phyloP scores from a whole-genome alignment of 2,797 vertebrate genomes.

The Propithecus deckenii region DNA sequence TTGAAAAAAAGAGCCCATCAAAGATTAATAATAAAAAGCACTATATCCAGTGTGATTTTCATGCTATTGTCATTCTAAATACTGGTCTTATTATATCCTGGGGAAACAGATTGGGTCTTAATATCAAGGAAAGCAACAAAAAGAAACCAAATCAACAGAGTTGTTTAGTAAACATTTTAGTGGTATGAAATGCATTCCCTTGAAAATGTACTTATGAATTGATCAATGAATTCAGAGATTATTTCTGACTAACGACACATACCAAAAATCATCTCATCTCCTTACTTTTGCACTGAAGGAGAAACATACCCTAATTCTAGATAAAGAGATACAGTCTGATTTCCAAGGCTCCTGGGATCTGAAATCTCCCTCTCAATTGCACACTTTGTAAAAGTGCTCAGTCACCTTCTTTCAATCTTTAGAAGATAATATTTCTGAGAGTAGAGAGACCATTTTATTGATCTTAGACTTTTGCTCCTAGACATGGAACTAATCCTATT shows the following conservation, averaged over 20 bases:
- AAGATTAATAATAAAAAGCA: conserved; percentile 13
- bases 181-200: neutral
- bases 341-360: neutral
- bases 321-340: neutral
- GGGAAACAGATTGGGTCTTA: neutral
- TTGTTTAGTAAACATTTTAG: conserved; percentile 2
- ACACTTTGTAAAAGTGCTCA: neutral
- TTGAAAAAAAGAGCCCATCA: neutral
- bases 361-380: neutral
- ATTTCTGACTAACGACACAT: neutral
- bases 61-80: neutral
- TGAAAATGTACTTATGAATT: neutral
- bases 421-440: neutral
- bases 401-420: neutral
- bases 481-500: conserved; percentile 4
- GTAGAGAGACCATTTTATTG: neutral
- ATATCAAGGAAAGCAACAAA: neutral
- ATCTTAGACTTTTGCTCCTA: conserved; percentile 15
- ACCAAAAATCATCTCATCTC: neutral
- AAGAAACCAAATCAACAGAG: conserved; percentile 25
- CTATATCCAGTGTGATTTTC: neutral
- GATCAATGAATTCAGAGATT: neutral
- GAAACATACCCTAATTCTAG: neutral
- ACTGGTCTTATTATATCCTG: neutral
- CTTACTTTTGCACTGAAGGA: neutral